Conservation (phyloP, 1,140 invertebrate species). For the Antheraea mylitta region DNA sequence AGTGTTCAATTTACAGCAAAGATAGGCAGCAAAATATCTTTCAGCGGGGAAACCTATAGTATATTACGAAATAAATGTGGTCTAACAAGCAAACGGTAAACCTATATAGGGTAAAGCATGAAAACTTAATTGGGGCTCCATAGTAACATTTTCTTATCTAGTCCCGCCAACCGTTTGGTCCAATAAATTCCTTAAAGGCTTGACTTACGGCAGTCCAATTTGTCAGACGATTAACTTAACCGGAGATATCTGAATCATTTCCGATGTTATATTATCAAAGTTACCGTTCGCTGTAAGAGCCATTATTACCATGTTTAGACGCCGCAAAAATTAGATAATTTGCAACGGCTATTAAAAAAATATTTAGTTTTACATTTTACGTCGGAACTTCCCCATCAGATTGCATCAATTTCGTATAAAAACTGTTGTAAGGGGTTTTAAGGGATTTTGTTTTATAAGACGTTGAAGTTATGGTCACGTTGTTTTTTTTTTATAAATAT, state of each 20-base stretch:
- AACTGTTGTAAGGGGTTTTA: neutral
- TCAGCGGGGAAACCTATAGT: too few relatives aligned
- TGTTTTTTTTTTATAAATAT: constrained; percentile 4
- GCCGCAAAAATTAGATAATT: neutral
- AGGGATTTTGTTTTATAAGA: neutral
- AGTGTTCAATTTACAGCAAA: too few relatives aligned
- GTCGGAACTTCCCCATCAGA: neutral
- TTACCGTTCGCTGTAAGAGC: neutral
- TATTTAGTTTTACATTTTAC: constrained; percentile 1
- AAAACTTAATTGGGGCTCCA: neutral
- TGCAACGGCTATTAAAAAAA: neutral
- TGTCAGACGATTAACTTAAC: constrained; percentile 1
- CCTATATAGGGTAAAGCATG: neutral
- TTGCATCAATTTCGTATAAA: constrained; percentile 4
- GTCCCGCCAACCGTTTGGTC: neutral
- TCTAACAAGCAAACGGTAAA: neutral
- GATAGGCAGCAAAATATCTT: too few relatives aligned
- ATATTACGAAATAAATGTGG: neutral
- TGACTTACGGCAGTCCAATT: constrained; percentile 9
- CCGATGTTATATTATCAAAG: constrained; percentile 3
- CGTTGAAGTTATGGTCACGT: neutral
- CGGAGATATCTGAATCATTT: constrained; percentile 7
- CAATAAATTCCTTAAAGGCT: constrained; percentile 10
- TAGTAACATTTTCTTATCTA: constrained; percentile 6
- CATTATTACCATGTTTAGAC: neutral